These are phyloP conservation scores for Pogonomyrmex barbatus DNA, from an alignment of 1,140 invertebrate species.

Conservation along the genomic window DNA sequence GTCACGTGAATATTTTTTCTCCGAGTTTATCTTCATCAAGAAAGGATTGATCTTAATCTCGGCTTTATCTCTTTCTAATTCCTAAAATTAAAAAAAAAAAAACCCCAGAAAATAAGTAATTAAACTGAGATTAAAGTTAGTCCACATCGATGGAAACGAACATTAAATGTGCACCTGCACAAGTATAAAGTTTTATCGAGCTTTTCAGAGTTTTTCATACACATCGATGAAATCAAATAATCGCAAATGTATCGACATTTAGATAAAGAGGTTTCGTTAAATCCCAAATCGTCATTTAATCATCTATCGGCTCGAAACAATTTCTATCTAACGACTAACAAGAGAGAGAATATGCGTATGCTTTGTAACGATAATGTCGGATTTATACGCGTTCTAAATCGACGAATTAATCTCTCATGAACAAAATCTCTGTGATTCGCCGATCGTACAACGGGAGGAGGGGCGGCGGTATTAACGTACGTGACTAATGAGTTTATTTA, in stretches of 20 bases:
- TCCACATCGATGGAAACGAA: no score
- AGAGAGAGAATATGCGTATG: not conserved
- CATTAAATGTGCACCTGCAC: no score
- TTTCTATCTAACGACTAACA: not conserved
- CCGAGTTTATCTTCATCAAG: no score
- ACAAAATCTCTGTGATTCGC: constrained; percentile 22
- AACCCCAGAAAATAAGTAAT: no score
- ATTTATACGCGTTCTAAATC: constrained; percentile 20
- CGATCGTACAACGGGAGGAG: not conserved
- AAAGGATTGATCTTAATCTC: no score
- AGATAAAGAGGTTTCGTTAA: not conserved
- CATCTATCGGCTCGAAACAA: not conserved
- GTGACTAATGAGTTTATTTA: constrained; percentile 63
- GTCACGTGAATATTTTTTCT: not conserved
- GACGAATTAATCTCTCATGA: constrained; percentile 42
- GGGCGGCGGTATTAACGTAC: constrained; percentile 21
- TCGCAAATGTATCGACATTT: not conserved
- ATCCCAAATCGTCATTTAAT: not conserved
- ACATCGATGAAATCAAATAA: not conserved
- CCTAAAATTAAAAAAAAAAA: no score
- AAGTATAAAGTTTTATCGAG: no score
- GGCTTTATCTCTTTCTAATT: no score
- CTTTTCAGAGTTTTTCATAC: not conserved
- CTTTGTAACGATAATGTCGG: constrained; percentile 5
- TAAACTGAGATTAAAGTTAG: no score